Evolutionary conservation across 2,888 invertebrate genomes (phyloP).

Genomic region (Bugula neritina): DNA sequence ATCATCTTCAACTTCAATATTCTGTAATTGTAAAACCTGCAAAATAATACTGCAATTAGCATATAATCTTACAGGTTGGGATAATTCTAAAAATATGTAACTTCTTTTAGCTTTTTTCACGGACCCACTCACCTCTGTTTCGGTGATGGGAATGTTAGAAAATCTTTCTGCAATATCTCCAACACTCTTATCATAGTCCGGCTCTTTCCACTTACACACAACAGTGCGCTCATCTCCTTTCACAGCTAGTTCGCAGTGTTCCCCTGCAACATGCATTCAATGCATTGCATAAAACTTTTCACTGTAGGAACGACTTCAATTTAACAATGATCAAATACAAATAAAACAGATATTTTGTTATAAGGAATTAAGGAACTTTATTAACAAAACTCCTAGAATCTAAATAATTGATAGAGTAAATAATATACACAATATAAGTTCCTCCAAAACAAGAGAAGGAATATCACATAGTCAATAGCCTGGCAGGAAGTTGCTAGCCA

Average conservation of each 20-base stretch:
- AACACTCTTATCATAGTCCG: neutral
- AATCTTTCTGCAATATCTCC: neutral
- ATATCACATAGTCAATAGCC: neutral
- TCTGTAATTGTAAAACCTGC: neutral
- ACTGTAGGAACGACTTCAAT: too few species aligned
- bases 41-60: neutral
- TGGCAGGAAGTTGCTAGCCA: neutral
- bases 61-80: neutral
- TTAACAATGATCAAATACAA: too few species aligned
- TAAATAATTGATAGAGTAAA: too few species aligned
- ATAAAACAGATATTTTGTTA: too few species aligned
- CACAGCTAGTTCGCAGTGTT: slow-evolving; percentile 2
- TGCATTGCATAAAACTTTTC: too few species aligned
- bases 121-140: slow-evolving; percentile 1
- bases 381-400: too few species aligned
- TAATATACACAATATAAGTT: too few species aligned
- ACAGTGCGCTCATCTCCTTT: slow-evolving; percentile 11
- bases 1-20: neutral
- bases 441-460: too few species aligned
- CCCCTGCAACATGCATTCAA: neutral
- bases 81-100: neutral
- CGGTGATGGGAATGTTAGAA: slow-evolving; percentile 17
- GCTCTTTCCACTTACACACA: slow-evolving; percentile 5
- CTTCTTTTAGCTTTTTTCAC: too few species aligned
- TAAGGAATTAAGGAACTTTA: too few species aligned